These are phyloP conservation scores for Megaceryle maxima DNA, from an alignment of 2,113 vertebrate species.

Conservation along the genomic window DNA sequence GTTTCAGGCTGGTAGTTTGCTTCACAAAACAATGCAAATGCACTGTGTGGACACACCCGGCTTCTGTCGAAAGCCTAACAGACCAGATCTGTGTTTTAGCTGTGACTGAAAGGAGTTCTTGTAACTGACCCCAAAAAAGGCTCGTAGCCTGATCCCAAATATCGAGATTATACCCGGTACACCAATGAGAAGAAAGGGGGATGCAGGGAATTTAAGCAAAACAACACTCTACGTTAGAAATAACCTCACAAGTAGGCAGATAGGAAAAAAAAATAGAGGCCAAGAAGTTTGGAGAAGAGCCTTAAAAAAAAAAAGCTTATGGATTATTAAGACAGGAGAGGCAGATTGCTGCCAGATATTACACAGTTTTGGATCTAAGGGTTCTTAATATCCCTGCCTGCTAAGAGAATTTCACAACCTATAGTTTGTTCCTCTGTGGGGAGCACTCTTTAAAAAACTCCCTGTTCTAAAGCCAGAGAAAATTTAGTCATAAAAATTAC, in stretches of 20 bases:
- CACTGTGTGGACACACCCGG: not conserved
- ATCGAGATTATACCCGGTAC: rapidly evolving
- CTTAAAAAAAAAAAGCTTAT: not conserved
- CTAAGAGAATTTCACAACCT: not conserved
- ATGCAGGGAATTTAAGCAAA: rapidly evolving
- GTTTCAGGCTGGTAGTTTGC: not conserved
- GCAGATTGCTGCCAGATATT: not conserved
- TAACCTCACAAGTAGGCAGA: not conserved
- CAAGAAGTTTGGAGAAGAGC: not conserved
- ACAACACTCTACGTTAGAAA: not conserved
- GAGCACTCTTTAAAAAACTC: not conserved
- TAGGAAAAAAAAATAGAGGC: not conserved
- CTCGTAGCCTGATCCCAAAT: not conserved
- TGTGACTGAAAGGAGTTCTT: not conserved
- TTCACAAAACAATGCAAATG: rapidly evolving
- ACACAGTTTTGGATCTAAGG: not conserved
- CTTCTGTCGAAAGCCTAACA: rapidly evolving
- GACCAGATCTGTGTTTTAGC: too few relatives aligned
- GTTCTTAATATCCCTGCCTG: not conserved
- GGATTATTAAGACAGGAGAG: not conserved
- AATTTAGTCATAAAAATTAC: not conserved
- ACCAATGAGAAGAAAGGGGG: rapidly evolving
- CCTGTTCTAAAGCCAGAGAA: not conserved
- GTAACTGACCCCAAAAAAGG: not conserved
- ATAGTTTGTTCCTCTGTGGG: not conserved